Conservation (phyloP, 2,113 vertebrate species). For the Etia nguti region DNA sequence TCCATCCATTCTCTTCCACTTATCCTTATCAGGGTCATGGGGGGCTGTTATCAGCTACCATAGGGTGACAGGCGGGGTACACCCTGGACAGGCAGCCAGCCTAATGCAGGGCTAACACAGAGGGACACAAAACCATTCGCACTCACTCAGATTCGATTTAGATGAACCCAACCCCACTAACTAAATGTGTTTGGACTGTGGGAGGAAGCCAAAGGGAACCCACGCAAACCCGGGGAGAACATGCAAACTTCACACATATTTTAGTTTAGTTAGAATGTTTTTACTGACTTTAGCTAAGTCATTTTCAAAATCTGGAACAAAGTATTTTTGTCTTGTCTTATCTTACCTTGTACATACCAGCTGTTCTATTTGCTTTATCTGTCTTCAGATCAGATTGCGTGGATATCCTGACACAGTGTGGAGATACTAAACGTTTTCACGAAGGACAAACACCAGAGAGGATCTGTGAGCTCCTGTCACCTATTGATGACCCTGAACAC, state of each 20-base stretch:
- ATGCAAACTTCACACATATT: not conserved
- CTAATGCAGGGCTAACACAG: not conserved
- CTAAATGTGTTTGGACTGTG: not conserved
- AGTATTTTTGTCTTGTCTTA: not conserved
- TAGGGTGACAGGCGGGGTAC: not conserved
- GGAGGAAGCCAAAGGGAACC: not conserved
- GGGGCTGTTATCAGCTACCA: not conserved
- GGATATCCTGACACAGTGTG: slow-evolving; percentile 94
- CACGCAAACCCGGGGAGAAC: not conserved
- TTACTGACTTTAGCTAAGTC: not conserved
- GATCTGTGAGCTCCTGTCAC: slow-evolving; percentile 92
- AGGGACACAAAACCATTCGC: not conserved
- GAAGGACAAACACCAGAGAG: slow-evolving; percentile 91
- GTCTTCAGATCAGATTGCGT: slow-evolving; percentile 89
- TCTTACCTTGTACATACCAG: not conserved
- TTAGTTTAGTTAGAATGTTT: not conserved
- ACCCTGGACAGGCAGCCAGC: not conserved
- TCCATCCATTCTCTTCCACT: not conserved
- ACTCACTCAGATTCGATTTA: not conserved
- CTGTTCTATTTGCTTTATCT: not conserved
- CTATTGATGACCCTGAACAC: slow-evolving; percentile 86
- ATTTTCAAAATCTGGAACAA: not conserved
- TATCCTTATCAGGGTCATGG: not conserved
- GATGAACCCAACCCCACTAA: not conserved
- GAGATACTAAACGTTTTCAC: slow-evolving; percentile 86